These are phyloP conservation scores for Melanostigma gelatinosum DNA, from an alignment of 2,113 vertebrate species.

Conservation along the genomic window DNA sequence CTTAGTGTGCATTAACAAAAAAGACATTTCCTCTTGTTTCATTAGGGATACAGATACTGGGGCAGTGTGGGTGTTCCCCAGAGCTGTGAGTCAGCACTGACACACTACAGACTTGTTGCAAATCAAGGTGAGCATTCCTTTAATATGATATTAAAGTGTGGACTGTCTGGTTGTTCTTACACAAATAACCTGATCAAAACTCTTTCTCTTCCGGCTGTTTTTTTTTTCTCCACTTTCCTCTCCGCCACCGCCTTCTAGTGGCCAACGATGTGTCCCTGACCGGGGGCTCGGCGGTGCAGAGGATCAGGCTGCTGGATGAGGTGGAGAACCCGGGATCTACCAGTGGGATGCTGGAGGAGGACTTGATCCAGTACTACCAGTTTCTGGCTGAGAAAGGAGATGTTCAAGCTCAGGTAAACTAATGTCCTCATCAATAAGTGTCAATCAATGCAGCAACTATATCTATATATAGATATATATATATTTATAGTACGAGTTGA, in stretches of 20 bases:
- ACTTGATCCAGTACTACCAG: conserved; percentile 98
- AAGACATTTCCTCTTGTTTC: neutral
- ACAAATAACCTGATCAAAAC: neutral
- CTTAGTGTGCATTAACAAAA: neutral
- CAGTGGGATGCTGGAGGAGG: conserved; percentile 97
- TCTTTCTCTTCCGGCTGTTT: neutral
- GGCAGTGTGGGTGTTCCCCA: conserved; percentile 97
- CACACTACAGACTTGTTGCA: conserved; percentile 95
- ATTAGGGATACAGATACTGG: conserved; percentile 97
- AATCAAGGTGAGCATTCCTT: conserved; percentile 88
- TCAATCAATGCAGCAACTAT: neutral
- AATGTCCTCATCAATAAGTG: too few species aligned
- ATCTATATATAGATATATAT: too few species aligned
- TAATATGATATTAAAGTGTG: neutral
- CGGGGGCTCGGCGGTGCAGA: conserved; percentile 95
- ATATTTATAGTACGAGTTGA: neutral
- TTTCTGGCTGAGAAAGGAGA: conserved; percentile 98
- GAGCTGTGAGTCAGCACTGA: conserved; percentile 97
- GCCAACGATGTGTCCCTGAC: conserved; percentile 96
- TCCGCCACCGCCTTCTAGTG: conserved; percentile 79
- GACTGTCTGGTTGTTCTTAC: neutral
- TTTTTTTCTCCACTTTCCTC: neutral
- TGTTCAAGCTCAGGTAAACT: conserved; percentile 93
- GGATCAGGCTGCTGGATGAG: conserved; percentile 94
- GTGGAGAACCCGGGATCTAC: conserved; percentile 95